These are phyloP conservation scores for Acanthochromis polyacanthus DNA, from an alignment of 2,113 vertebrate species.

Conservation along the genomic window DNA sequence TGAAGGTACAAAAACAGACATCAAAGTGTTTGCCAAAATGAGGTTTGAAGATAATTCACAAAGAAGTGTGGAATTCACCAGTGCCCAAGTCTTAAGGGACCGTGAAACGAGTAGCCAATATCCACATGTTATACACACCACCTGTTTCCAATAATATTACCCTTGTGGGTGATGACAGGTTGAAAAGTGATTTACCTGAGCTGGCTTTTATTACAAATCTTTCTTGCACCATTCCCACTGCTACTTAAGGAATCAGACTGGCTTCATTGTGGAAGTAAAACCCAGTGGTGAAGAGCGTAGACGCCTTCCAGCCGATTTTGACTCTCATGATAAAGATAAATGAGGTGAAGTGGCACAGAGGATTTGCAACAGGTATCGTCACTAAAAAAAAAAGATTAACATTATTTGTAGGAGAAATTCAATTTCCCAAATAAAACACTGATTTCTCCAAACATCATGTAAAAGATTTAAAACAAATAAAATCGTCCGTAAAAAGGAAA, in stretches of 20 bases:
- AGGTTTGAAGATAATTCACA: constrained; percentile 64
- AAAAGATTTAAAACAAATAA: constrained; percentile 21
- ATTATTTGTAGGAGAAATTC: constrained; percentile 24
- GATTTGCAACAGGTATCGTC: constrained; percentile 42
- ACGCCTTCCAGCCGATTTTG: constrained; percentile 62
- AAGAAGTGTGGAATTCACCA: constrained; percentile 66
- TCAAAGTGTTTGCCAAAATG: constrained; percentile 48
- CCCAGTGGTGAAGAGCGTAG: constrained; percentile 60
- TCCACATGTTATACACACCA: constrained; percentile 76
- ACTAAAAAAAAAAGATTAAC: constrained; percentile 21
- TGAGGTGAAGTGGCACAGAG: constrained; percentile 61
- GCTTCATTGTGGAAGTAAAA: constrained; percentile 58
- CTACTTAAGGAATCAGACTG: constrained; percentile 69
- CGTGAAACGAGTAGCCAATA: constrained; percentile 71
- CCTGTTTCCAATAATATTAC: constrained; percentile 82
- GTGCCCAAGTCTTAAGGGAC: constrained; percentile 59
- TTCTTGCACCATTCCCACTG: constrained; percentile 67
- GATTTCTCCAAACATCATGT: neutral
- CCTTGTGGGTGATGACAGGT: constrained; percentile 78
- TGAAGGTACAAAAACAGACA: constrained; percentile 14
- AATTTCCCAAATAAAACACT: neutral
- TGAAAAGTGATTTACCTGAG: constrained; percentile 82
- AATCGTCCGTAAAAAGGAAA: constrained; percentile 1
- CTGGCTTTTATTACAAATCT: constrained; percentile 79
- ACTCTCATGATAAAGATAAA: constrained; percentile 70